Conservation (phyloP, 1,140 invertebrate genomes). For the Hylaeus volcanicus region DNA sequence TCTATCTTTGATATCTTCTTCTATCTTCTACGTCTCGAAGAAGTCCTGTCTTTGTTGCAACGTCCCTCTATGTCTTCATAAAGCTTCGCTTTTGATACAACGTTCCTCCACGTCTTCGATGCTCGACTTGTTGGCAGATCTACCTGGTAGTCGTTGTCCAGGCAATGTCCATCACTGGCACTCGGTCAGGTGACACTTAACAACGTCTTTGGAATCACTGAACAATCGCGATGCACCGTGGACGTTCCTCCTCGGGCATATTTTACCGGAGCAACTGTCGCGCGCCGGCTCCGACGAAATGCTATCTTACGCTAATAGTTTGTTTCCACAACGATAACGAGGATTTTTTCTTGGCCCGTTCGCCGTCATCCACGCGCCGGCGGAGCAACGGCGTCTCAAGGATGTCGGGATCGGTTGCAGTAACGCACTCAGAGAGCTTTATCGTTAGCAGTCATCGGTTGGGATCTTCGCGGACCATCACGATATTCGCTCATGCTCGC, state of each 20-base stretch:
- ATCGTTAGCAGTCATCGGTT: background rate
- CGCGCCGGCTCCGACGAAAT: conserved; percentile 55
- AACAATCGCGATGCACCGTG: background rate
- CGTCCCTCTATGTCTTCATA: too few relatives aligned
- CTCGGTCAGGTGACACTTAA: too few relatives aligned
- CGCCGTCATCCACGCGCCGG: background rate
- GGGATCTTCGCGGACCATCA: background rate
- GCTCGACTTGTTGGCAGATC: too few relatives aligned
- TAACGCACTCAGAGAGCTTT: conserved; percentile 15
- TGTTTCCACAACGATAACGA: conserved; percentile 78
- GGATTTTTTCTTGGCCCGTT: background rate
- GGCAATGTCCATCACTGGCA: too few relatives aligned
- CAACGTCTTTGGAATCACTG: background rate
- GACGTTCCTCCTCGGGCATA: conserved; percentile 61
- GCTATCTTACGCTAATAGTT: conserved; percentile 79
- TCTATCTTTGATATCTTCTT: too few relatives aligned
- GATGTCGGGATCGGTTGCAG: conserved; percentile 10
- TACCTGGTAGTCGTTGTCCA: too few relatives aligned
- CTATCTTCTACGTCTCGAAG: too few relatives aligned
- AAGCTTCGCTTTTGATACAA: too few relatives aligned
- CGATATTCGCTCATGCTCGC: background rate
- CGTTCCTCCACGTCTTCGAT: too few relatives aligned
- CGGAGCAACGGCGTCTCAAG: conserved; percentile 25
- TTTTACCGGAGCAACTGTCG: conserved; percentile 66
- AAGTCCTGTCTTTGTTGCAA: too few relatives aligned